phyloP scores from a whole-genome alignment of 2,797 vertebrate species.

The Premnoplex brunnescens region DNA sequence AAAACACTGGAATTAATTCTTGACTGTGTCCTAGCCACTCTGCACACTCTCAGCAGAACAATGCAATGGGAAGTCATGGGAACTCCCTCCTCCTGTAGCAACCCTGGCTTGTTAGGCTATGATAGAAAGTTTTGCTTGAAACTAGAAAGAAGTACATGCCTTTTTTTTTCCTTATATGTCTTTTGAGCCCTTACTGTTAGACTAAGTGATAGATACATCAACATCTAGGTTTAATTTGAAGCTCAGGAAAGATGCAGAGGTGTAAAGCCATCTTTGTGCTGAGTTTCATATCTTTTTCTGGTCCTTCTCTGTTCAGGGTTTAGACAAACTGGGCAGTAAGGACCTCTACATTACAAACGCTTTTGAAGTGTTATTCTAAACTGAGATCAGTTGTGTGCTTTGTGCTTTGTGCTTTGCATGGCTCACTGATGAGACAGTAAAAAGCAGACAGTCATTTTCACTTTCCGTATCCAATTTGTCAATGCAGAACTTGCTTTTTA shows the following conservation, averaged over 20 bases:
- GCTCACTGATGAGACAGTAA: background rate
- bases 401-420: background rate
- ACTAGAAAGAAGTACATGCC: background rate
- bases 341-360: background rate
- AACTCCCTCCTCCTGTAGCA: background rate
- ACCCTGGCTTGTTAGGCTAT: background rate
- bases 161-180: background rate
- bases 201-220: background rate
- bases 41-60: background rate
- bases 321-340: background rate
- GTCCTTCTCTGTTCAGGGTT: background rate
- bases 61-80: background rate
- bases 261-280: background rate
- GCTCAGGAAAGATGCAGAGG: background rate
- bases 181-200: background rate
- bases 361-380: background rate
- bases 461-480: background rate
- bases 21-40: background rate
- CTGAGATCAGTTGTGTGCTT: background rate
- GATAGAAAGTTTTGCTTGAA: background rate
- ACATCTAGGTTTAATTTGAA: background rate
- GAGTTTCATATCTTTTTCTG: background rate
- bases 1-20: background rate
- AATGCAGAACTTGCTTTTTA: background rate
- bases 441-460: background rate